A percentile compares a stretch with the other conserved stretches of the same genome.
Evolutionary conservation across 2,113 vertebrate genomes (phyloP).

Genomic region (Xiphophorus couchianus): DNA sequence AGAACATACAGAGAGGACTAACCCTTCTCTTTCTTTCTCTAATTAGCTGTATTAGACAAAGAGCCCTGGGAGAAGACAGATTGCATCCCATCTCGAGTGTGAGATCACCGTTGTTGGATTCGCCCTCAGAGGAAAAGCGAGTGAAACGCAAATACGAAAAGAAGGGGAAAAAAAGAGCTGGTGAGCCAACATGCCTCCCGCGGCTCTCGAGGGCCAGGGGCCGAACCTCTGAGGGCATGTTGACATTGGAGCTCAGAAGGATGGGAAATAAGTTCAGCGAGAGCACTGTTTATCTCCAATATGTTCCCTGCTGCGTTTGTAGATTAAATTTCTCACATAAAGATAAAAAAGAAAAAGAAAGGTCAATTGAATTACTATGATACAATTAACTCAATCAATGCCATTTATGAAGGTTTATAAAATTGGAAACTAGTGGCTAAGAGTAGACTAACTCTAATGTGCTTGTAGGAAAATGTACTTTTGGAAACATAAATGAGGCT

Average conservation of each 20-base stretch:
- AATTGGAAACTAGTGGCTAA: background rate
- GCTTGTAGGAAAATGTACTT: background rate
- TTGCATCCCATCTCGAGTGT: slow-evolving; percentile 63
- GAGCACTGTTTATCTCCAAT: background rate
- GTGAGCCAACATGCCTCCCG: slow-evolving; percentile 22
- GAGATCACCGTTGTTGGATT: slow-evolving; percentile 66
- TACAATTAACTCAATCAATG: background rate
- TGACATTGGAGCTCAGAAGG: slow-evolving; percentile 11
- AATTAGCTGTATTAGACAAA: slow-evolving; percentile 76
- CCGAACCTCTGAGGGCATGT: slow-evolving; percentile 18
- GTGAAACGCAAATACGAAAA: slow-evolving; percentile 30
- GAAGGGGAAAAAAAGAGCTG: slow-evolving; percentile 10
- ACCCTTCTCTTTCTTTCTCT: slow-evolving; percentile 62
- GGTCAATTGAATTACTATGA: background rate
- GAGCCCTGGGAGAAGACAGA: slow-evolving; percentile 68
- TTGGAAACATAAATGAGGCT: background rate
- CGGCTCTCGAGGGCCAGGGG: slow-evolving; percentile 4
- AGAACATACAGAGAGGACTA: slow-evolving; percentile 57
- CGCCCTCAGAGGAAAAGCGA: slow-evolving; percentile 55
- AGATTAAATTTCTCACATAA: background rate
- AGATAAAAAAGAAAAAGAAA: background rate
- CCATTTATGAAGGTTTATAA: background rate
- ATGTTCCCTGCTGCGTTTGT: background rate
- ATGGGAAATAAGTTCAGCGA: slow-evolving; percentile 14
- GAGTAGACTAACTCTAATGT: background rate